Percentiles rank a stretch among this genome's conserved stretches.
Evolutionary conservation across 2,113 vertebrate genomes (phyloP).

Genomic region (Oryzias curvinotus): DNA sequence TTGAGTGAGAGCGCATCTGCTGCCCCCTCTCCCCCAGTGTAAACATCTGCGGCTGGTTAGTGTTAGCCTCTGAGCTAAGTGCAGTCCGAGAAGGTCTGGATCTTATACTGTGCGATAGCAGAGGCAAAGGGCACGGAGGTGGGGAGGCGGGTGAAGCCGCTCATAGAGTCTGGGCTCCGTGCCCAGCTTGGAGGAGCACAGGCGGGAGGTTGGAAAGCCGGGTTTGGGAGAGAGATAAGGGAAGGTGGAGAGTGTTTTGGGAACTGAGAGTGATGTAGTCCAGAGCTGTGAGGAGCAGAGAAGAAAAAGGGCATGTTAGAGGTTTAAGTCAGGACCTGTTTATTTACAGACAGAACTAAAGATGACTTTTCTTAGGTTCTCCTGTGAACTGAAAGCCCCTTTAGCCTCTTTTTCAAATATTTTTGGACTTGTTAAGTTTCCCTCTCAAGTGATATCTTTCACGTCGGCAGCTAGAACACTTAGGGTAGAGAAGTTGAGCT

Average conservation of each 20-base stretch:
- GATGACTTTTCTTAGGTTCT: slow-evolving; percentile 35
- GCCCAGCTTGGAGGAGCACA: slow-evolving; percentile 56
- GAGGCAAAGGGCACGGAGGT: slow-evolving; percentile 74
- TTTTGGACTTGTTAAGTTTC: slow-evolving; percentile 29
- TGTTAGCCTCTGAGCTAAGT: slow-evolving; percentile 82
- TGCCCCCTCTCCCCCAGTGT: slow-evolving; percentile 70
- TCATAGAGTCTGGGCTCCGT: slow-evolving; percentile 53
- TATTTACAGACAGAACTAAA: slow-evolving; percentile 58
- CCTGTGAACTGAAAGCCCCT: slow-evolving; percentile 16
- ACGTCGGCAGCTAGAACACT: slow-evolving; percentile 53
- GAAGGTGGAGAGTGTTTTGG: slow-evolving; percentile 79
- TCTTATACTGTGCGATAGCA: slow-evolving; percentile 75
- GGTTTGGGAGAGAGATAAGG: slow-evolving; percentile 79
- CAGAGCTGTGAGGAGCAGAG: slow-evolving; percentile 70
- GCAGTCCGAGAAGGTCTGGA: slow-evolving; percentile 73
- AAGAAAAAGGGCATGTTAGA: slow-evolving; percentile 50
- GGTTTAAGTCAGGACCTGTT: slow-evolving; percentile 49
- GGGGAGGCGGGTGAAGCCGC: slow-evolving; percentile 61
- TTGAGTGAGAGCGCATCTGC: slow-evolving; percentile 76
- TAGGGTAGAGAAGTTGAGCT: slow-evolving; percentile 57
- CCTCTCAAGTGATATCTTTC: slow-evolving; percentile 38
- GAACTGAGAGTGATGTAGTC: slow-evolving; percentile 81
- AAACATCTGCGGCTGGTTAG: slow-evolving; percentile 83
- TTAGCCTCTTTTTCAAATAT: slow-evolving; percentile 23
- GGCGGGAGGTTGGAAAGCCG: slow-evolving; percentile 55